Base-by-base conservation (phyloP, 2,797 vertebrate genomes). In the Phrynocephalus guinanensis region DNA sequence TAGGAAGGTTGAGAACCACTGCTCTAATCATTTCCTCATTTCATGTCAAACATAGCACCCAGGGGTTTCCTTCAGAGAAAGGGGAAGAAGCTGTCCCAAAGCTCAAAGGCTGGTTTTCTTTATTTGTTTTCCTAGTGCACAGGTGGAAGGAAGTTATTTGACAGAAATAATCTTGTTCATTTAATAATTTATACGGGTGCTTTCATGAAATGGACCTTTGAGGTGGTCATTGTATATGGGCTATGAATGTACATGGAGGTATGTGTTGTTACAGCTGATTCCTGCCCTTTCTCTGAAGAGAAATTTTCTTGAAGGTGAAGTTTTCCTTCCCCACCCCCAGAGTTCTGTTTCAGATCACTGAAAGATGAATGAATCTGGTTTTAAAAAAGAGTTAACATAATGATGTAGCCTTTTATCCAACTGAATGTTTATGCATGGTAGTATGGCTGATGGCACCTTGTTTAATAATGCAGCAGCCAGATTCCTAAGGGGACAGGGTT, bases 401-500 rank as follows among this genome's bases (percentile, higher is more conserved):
- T 87, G 92, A 94, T 93, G 93, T 91, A 91, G 85, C 92, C 90
- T 95, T 96, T 92, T 96, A 96, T 96, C 93, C 91, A 91, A 95
- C 95, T 97, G 96, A 97, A 96, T 97, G 96, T 97, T 97, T 97
- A 96, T 97, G 95, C 95, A 95, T 94, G 95, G 95, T 92, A 91
- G 95, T 94, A 91, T 28, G 88, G 96, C 95, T 96, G 96, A 96
- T 96, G 97, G 95, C 96, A 95, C 95, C 96, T 95, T 94, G 91
- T 96, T 97, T 95, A 97, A 97, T 97, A 97, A 97, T 97, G 96
- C 95, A 97, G 93, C 91, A 92, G 92, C 89, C 20, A 30, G 89
- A 94, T 96, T 97, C 97, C 97, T 97, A 93, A 93, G 95, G 96
- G 96, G 96, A 97, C 96, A 97, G 95, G 92, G 93, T 96, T 97